Base-by-base conservation (phyloP, 2,888 invertebrate species). In the Phasia obesa region DNA sequence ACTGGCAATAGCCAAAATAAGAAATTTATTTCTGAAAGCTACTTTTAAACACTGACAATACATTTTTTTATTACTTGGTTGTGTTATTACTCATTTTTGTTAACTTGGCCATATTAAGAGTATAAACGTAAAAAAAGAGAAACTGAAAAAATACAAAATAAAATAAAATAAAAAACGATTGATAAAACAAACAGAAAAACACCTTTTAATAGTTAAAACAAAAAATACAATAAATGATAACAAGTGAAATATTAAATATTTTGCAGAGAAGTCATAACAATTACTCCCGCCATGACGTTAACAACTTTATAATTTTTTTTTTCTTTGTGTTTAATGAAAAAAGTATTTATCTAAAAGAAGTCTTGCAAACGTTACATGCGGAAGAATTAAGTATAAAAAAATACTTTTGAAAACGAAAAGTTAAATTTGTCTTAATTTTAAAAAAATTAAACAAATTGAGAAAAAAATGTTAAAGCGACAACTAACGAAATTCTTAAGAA, bases 181-280 rank as follows among this genome's bases (percentile, higher is more conserved):
- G 60, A 82, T 62, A 78, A n/a, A n/a, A 69, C 55, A 67, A 44
- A 74, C 38, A 51, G 27, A 27, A 76, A 67, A 81, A 77, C 73
- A 76, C 71, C 57, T 81, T 81, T 60, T 42, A 4, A 42, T n/a
- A 4, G 1, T 69, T 55, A 23, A 70, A 77, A 21, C 9, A 25
- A 64, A 71, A 70, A 71, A 60, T 49, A 74, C 47, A 62, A 51
- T 51, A 74, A 79, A 60, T 65, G 71, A 73, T 76, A 73, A 81
- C 51, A 65, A 74, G 80, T 27, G 49, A 71, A 73, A 44, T 77
- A 83, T 75, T 73, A 75, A 73, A 80, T 79, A 81, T 65, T 69
- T 77, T 69, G 62, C 62, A 80, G 73, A 57, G 51, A 47, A 81
- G 55, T 53, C 75, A 76, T 70, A 80, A 62, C 49, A 74, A 67